Base-by-base conservation (phyloP, 2,888 invertebrate species). In the Auanema freiburgensis region DNA sequence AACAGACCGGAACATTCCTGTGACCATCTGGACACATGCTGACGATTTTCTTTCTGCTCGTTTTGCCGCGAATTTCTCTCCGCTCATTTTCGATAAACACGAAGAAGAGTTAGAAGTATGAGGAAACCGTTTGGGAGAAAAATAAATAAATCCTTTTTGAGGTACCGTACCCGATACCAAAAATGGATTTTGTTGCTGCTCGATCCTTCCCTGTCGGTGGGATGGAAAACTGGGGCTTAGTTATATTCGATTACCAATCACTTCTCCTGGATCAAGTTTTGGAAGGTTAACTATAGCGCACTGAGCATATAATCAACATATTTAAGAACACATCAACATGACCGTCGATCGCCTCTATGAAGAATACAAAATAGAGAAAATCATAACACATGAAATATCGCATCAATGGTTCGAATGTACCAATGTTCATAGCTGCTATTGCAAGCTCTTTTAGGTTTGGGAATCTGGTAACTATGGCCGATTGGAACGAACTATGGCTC, bases 161-260 rank as follows among this genome's bases (percentile, higher is more conserved):
- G 76, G 66, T 79, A 2, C 63, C 77, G 8, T 83, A 80, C 64
- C 80, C 82, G 6, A 56, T 83, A 23, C 69, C 72, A 8, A 84
- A 83, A 68, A 65, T 80, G 81, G 86, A 86, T 72, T 78, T 86
- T 77, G 84, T 86, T 24, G 85, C 85, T 3, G 84, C 85, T 4
- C 82, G 84, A 12, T 84, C 84, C 53, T 85, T 85, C 70, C 80
- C 83, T 21, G 84, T 85, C 3, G 85, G 84, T 11, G 86, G 85
- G 40, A 86, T 86, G 85, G 86, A 86, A 70, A 86, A 86, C 69
- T 86, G 85, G 85, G 86, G 86, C 8, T 49, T 62, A 14, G 23
- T 62, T 12, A 46, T 55, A 14, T 63, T 53, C 43, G 53, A 58
- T 41, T 63, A 58, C 16, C 18, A 51, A 21, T n/a, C 60, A 4